Conservation (phyloP, 1,140 invertebrate genomes). For the Euglossa dilemma region DNA sequence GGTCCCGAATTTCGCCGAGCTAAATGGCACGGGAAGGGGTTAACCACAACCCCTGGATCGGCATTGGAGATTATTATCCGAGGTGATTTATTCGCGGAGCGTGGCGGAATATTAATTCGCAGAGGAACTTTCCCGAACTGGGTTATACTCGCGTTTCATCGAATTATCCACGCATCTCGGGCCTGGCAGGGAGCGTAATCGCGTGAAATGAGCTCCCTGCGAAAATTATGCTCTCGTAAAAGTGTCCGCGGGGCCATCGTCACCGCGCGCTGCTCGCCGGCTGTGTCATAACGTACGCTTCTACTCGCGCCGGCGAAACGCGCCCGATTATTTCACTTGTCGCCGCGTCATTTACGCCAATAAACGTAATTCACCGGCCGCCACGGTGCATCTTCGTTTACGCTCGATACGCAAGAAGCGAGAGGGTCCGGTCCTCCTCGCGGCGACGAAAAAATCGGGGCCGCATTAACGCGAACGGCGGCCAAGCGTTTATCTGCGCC, state of each 20-base stretch:
- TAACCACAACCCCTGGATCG: too few species aligned
- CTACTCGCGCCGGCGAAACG: neutral
- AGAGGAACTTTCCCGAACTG: neutral
- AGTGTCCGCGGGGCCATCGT: constrained; percentile 9
- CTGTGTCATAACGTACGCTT: constrained; percentile 18
- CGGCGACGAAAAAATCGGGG: constrained; percentile 45
- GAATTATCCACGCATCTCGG: neutral
- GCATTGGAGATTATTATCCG: too few species aligned
- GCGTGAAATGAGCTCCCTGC: constrained; percentile 16
- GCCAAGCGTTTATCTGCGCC: constrained; percentile 52
- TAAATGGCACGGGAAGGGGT: too few species aligned
- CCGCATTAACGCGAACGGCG: constrained; percentile 38
- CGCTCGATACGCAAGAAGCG: constrained; percentile 8
- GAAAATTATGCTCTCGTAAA: constrained; percentile 32
- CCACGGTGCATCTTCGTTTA: constrained; percentile 1
- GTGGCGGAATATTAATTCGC: neutral
- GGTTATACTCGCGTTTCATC: neutral
- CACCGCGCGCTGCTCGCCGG: too few species aligned
- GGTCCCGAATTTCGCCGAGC: too few species aligned
- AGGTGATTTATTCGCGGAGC: too few species aligned
- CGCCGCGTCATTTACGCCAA: constrained; percentile 16
- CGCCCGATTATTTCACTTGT: neutral
- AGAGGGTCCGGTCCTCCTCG: neutral
- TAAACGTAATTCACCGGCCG: constrained; percentile 44
- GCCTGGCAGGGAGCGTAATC: neutral